These are phyloP conservation scores for Parazoanthus atlanticus DNA, from an alignment of 92 coral and sea anemone genomes.

Conservation along the genomic window DNA sequence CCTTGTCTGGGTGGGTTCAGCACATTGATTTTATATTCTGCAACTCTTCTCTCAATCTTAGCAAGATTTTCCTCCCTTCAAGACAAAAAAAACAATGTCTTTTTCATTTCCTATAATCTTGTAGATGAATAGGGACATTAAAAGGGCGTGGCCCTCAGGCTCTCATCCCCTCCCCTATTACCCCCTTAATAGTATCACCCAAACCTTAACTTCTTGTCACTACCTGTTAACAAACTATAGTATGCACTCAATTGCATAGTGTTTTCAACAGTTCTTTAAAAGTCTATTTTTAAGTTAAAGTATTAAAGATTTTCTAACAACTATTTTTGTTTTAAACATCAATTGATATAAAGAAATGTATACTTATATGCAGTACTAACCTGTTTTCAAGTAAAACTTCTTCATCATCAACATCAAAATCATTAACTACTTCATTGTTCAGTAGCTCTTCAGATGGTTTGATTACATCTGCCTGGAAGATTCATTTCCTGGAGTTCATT, in stretches of 20 bases:
- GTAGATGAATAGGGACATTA: too few relatives aligned
- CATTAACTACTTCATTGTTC: constrained; percentile 91
- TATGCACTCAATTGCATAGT: too few relatives aligned
- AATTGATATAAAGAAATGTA: too few relatives aligned
- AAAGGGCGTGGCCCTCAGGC: too few relatives aligned
- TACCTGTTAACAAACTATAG: too few relatives aligned
- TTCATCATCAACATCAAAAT: constrained; percentile 97
- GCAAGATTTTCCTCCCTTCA: constrained; percentile 87
- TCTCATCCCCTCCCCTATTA: too few relatives aligned
- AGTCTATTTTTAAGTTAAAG: too few relatives aligned
- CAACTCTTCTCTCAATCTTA: constrained; percentile 79
- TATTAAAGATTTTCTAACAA: too few relatives aligned
- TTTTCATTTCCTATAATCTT: too few relatives aligned
- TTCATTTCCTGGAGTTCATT: not conserved
- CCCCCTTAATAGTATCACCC: too few relatives aligned
- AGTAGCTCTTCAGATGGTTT: constrained; percentile 78
- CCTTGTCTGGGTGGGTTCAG: constrained; percentile 85
- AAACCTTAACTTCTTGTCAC: too few relatives aligned
- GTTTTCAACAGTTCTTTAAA: too few relatives aligned
- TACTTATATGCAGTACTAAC: constrained; percentile 32
- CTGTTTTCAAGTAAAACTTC: constrained; percentile 94
- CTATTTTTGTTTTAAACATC: not conserved
- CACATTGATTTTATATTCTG: constrained; percentile 84
- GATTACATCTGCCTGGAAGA: constrained; percentile 85
- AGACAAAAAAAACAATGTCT: not conserved